These are phyloP conservation scores for Cylloceria caligata DNA, from an alignment of 2,888 invertebrate genomes.

Conservation along the genomic window DNA sequence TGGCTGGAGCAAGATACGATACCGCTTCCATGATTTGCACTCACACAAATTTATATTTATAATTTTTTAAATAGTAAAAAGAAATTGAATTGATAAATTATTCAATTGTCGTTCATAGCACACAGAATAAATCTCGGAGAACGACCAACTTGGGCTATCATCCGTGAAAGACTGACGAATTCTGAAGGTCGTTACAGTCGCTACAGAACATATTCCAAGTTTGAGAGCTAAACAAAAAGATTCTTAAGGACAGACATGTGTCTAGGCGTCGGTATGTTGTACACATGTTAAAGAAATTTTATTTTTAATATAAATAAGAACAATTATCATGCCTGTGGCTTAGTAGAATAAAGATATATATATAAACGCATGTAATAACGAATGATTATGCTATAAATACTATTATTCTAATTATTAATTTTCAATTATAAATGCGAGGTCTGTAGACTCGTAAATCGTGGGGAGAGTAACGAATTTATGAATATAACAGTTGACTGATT, in stretches of 20 bases:
- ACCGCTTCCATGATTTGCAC: constrained; percentile 54
- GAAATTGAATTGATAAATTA: too few relatives aligned
- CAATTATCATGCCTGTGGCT: background rate
- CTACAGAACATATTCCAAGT: constrained; percentile 10
- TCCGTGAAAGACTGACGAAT: constrained; percentile 14
- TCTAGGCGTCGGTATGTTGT: background rate
- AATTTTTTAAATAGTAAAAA: background rate
- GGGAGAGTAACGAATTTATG: constrained; percentile 37
- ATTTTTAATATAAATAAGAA: background rate
- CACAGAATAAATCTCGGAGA: background rate
- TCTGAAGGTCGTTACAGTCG: constrained; percentile 17
- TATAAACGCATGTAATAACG: background rate
- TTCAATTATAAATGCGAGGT: background rate
- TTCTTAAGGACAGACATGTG: background rate
- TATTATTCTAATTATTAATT: background rate
- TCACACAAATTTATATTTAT: constrained; percentile 4
- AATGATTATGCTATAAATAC: too few relatives aligned
- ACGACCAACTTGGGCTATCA: background rate
- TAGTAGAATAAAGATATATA: background rate
- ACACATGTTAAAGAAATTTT: background rate
- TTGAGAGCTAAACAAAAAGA: constrained; percentile 30
- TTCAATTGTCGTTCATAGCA: background rate
- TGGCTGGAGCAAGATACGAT: constrained; percentile 59
- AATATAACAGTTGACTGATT: background rate
- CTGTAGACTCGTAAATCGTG: constrained; percentile 4